Conservation (phyloP, 1,140 invertebrate species). For the Drosophila mauritiana region DNA sequence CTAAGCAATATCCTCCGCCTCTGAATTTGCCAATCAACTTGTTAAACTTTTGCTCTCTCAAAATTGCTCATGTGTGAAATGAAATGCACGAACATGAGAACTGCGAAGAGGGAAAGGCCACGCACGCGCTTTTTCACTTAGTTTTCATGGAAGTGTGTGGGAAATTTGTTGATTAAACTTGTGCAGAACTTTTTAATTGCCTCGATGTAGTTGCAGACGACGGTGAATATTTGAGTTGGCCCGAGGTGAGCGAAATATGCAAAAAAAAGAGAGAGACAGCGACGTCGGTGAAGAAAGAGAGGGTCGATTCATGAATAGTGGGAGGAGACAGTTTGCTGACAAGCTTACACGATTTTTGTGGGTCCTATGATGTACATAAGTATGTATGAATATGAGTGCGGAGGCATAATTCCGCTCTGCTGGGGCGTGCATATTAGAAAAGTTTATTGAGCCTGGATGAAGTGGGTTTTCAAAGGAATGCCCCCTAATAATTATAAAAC, state of each 20-base stretch:
- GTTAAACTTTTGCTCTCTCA: conserved; percentile 46
- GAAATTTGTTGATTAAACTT: conserved; percentile 81
- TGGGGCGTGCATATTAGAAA: conserved; percentile 14
- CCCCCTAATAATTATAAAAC: not conserved
- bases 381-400: not conserved
- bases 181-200: conserved; percentile 78
- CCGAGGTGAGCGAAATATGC: conserved; percentile 41
- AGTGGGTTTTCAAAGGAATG: not conserved
- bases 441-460: conserved; percentile 1
- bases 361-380: conserved; percentile 3
- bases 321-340: conserved; percentile 32
- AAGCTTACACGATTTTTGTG: conserved; percentile 31
- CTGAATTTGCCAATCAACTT: conserved; percentile 14
- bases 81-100: conserved; percentile 61
- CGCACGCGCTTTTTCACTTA: conserved; percentile 60
- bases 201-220: conserved; percentile 46
- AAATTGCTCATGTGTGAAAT: conserved; percentile 73
- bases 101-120: conserved; percentile 36
- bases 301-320: conserved; percentile 6
- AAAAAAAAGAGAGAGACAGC: conserved; percentile 5
- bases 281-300: not conserved
- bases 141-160: conserved; percentile 28
- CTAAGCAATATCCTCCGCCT: conserved; percentile 16
- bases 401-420: not conserved
- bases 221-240: conserved; percentile 25